Percentiles rank a stretch among this genome's conserved stretches.
Evolutionary conservation across 2,797 vertebrate species (phyloP).

Genomic region (Atherinosoma microstoma): DNA sequence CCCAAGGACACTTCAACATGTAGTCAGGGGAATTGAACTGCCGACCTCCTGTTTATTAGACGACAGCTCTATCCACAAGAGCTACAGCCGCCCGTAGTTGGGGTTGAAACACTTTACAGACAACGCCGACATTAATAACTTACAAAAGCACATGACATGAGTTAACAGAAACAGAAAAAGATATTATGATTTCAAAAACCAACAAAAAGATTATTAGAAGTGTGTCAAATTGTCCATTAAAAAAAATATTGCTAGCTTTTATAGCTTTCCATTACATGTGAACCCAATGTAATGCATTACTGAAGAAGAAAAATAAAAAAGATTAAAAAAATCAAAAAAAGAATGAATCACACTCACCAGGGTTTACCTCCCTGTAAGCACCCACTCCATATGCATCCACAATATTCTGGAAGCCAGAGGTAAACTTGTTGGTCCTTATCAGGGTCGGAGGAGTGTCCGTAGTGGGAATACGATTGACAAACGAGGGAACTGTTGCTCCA

Average conservation of each 20-base stretch:
- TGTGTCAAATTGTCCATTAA: background rate
- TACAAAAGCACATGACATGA: background rate
- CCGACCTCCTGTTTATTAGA: too few species aligned
- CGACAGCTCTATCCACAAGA: too few species aligned
- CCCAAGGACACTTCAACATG: too few species aligned
- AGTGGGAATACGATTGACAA: constrained; percentile 95
- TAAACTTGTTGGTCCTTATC: constrained; percentile 96
- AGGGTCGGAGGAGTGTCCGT: constrained; percentile 93
- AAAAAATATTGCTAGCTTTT: background rate
- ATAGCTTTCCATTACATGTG: background rate
- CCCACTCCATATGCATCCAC: constrained; percentile 96
- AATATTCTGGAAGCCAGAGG: constrained; percentile 96
- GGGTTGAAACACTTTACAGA: background rate
- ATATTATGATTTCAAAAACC: background rate
- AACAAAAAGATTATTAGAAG: background rate
- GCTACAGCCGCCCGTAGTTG: too few species aligned
- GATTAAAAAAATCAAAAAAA: background rate
- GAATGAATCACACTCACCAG: constrained; percentile 81
- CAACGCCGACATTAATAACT: background rate
- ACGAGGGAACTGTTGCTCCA: constrained; percentile 92
- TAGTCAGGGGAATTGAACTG: too few species aligned
- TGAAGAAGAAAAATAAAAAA: background rate
- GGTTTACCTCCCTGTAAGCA: constrained; percentile 95
- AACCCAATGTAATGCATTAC: background rate
- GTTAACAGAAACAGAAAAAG: background rate